A percentile compares a stretch with the other conserved stretches of the same genome.
Evolutionary conservation across 2,113 vertebrate genomes (phyloP).

Genomic region (Oreochromis aureus): DNA sequence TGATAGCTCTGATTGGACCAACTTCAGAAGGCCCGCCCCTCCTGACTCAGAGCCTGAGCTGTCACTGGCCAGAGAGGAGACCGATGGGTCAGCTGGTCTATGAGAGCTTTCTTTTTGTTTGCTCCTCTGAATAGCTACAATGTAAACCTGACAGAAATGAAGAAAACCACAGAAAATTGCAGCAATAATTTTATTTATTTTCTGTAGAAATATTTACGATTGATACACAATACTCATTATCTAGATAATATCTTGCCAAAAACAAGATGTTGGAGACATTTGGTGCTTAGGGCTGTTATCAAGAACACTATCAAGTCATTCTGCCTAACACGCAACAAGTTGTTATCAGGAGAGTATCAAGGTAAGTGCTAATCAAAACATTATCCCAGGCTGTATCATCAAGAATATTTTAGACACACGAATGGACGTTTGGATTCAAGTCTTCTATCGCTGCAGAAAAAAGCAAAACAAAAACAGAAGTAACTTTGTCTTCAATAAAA

Average conservation of each 20-base stretch:
- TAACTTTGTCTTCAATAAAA: background rate
- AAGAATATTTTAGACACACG: background rate
- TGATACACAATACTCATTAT: background rate
- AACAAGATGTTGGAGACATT: background rate
- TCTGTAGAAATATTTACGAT: background rate
- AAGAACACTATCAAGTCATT: background rate
- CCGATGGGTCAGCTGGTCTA: constrained; percentile 32
- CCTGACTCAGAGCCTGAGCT: constrained; percentile 6
- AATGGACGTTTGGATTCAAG: background rate
- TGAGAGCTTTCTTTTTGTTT: constrained; percentile 32
- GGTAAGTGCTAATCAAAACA: background rate
- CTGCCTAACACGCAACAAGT: background rate
- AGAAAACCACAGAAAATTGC: background rate
- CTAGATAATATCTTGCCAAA: background rate
- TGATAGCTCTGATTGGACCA: constrained; percentile 81
- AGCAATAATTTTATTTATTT: background rate
- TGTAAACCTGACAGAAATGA: constrained; percentile 79
- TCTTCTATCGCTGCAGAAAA: background rate
- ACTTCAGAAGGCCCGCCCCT: constrained; percentile 72
- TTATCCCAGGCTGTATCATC: background rate
- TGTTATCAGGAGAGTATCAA: background rate
- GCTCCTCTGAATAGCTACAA: constrained; percentile 82
- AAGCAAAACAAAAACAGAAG: background rate
- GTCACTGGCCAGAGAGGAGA: constrained; percentile 53
- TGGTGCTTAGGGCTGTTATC: background rate